Evolutionary conservation across 2,113 vertebrate genomes (phyloP).

Genomic region (Paraplagusia blochii): DNA sequence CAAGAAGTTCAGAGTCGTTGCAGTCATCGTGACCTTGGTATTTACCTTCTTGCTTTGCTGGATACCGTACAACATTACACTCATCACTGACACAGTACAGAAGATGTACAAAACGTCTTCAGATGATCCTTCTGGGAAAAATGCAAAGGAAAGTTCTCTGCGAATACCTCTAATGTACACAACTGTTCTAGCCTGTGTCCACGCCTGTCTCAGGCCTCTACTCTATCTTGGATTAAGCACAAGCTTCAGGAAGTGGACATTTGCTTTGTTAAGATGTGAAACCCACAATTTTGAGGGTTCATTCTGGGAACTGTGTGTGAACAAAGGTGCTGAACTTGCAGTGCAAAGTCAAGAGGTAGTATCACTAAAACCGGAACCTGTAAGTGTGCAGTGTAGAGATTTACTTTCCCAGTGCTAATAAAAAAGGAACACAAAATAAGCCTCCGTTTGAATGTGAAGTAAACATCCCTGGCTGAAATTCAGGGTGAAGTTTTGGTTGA

Average conservation of each 20-base stretch:
- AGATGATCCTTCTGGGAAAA: neutral
- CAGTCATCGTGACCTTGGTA: conserved; percentile 70
- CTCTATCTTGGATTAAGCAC: conserved; percentile 76
- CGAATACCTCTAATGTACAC: conserved; percentile 60
- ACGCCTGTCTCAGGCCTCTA: conserved; percentile 81
- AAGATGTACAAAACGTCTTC: neutral
- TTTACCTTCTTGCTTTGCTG: conserved; percentile 78
- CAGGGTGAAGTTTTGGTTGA: no score
- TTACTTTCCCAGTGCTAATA: conserved; percentile 6
- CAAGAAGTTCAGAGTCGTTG: conserved; percentile 55
- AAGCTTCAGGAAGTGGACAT: conserved; percentile 71
- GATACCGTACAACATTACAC: conserved; percentile 80
- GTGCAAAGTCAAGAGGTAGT: conserved; percentile 15
- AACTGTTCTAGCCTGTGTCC: conserved; percentile 72
- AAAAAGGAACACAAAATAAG: neutral
- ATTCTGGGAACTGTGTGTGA: conserved; percentile 55
- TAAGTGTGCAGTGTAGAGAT: neutral
- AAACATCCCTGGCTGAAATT: no score
- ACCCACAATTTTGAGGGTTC: conserved; percentile 18
- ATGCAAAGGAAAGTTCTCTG: neutral
- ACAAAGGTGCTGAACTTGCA: neutral
- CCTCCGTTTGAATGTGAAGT: no score
- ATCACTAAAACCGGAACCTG: conserved; percentile 7
- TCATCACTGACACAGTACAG: conserved; percentile 70
- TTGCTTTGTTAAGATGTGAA: conserved; percentile 49